Evolutionary conservation across 2,797 vertebrate species (phyloP), one percentile per base, ranked within the genome.

Genomic region (Hyperoplus immaculatus): DNA sequence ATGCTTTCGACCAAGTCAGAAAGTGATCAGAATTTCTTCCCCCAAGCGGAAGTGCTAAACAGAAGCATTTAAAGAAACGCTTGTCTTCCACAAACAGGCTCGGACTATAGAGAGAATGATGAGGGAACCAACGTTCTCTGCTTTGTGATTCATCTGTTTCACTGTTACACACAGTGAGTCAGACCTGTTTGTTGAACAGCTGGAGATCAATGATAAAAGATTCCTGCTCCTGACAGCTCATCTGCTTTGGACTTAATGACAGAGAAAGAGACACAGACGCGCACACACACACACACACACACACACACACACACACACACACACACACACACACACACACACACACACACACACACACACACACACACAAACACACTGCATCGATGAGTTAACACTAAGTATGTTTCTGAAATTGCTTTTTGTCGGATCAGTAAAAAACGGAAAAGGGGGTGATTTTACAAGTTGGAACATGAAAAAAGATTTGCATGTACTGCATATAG

Each of bases 221-320:
- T 9, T 8, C 38, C 14, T 56, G 59, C 12, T 42, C 5, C 36
- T 21, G 49, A 59, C 69, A 78, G 61, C 77, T 73, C 69, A 62
- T 73, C 51, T 68, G 51, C 47, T 60, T 15, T 1, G 55, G 42
- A 11, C 9, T 7, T 55, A 29, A 59, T 41, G 18, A 43, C 18
- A 42, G 8, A 39, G 14, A 3, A 0, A 45, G 46, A 51, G 10
- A 51, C 43, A 65, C 61, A 56, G 42, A 41, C 43, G 54, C 69
- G 43, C 45, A 59, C 39, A 71, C 58, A 38, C 57, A 71, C 39
- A 18, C 69, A 38, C 39, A 53, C 29, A 29, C 68, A 50, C 56
- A 42, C 16, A 51, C 16, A 41, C 38, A 65, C 36, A 64, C 62
- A 64, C 47, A 14, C 47, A 51, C 16, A 45, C 14, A 41, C 62